These are phyloP conservation scores for Malaclemys terrapin DNA, from an alignment of 2,113 vertebrate species.

Conservation along the genomic window DNA sequence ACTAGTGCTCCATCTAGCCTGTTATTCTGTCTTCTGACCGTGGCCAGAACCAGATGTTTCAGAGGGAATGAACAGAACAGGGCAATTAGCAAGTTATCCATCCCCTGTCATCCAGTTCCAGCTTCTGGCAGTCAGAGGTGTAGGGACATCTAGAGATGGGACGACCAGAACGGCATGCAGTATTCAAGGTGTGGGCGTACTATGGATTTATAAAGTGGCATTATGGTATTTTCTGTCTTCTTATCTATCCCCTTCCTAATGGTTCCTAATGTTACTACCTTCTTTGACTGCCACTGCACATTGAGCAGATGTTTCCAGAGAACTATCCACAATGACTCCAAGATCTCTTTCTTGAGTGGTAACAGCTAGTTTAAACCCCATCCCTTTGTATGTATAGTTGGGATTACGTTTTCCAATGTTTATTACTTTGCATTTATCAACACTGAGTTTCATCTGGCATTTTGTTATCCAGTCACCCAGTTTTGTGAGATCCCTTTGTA, in stretches of 20 bases:
- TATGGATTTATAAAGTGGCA: not conserved
- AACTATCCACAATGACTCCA: not conserved
- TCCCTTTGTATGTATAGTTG: not conserved
- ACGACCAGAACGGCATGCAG: not conserved
- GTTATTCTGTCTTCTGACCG: too few species aligned
- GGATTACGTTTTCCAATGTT: not conserved
- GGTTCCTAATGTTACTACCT: too few species aligned
- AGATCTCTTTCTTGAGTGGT: not conserved
- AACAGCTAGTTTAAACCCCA: not conserved
- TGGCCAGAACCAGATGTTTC: too few species aligned
- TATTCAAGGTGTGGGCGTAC: not conserved
- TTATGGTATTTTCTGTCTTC: not conserved
- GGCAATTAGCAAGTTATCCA: not conserved
- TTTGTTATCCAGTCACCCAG: not conserved
- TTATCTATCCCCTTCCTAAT: too few species aligned
- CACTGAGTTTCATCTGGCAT: not conserved
- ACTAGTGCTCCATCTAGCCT: too few species aligned
- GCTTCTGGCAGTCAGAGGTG: not conserved
- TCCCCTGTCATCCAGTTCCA: not conserved
- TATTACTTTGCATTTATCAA: not conserved
- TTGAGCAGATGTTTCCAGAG: not conserved
- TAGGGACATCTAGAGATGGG: not conserved
- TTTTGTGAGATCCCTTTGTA: not conserved
- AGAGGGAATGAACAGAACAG: not conserved
- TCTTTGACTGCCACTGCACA: not conserved